These are phyloP conservation scores for Pseudorhombus dupliciocellatus DNA, from an alignment of 2,113 vertebrate species.

Conservation along the genomic window DNA sequence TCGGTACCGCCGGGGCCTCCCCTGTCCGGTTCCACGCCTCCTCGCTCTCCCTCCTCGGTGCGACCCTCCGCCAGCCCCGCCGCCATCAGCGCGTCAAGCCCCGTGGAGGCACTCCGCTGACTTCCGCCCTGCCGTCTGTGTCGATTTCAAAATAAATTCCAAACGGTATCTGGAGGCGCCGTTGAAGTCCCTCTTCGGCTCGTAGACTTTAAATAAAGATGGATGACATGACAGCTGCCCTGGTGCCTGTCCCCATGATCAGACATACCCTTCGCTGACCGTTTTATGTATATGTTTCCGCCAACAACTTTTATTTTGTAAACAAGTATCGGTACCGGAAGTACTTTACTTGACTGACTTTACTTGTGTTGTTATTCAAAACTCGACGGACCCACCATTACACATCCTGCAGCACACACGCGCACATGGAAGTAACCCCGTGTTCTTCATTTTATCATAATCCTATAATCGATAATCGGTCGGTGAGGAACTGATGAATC, in stretches of 20 bases:
- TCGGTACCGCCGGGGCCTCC: conserved; percentile 49
- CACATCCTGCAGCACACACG: conserved; percentile 17
- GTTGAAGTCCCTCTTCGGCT: not conserved
- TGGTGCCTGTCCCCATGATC: no score
- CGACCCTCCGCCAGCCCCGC: conserved; percentile 70
- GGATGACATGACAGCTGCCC: not conserved
- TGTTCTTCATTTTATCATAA: not conserved
- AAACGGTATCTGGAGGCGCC: not conserved
- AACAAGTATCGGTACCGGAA: not conserved
- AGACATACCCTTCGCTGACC: no score
- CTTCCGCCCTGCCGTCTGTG: conserved; percentile 21
- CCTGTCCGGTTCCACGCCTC: conserved; percentile 58
- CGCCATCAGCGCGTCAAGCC: conserved; percentile 71
- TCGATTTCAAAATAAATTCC: conserved; percentile 59
- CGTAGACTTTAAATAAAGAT: not conserved
- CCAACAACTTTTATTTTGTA: not conserved
- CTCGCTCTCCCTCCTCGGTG: conserved; percentile 61
- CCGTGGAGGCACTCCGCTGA: accelerated
- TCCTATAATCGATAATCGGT: not conserved
- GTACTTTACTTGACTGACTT: not conserved
- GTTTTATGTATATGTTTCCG: no score
- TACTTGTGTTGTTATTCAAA: not conserved
- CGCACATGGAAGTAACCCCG: not conserved
- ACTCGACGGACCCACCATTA: conserved; percentile 36
- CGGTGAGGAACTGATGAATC: not conserved